Evolutionary conservation across 2,113 vertebrate genomes (phyloP).

Genomic region (Noturus placidus): DNA sequence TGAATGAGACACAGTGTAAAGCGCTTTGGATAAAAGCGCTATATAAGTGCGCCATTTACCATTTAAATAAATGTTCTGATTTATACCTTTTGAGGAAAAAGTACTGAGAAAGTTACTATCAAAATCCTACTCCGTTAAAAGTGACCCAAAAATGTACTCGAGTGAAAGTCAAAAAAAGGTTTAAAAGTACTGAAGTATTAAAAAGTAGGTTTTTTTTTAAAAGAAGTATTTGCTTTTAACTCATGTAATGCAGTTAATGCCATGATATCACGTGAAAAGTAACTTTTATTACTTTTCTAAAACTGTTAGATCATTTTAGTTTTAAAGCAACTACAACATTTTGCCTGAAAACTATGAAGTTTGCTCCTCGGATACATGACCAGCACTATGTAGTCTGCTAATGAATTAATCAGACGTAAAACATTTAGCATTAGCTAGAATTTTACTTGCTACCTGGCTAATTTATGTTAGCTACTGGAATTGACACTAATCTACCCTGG

Average conservation of each 20-base stretch:
- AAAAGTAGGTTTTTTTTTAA: no score
- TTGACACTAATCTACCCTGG: background rate
- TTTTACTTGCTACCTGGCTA: background rate
- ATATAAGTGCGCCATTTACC: no score
- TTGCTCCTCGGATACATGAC: background rate
- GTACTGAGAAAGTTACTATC: background rate
- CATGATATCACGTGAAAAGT: background rate
- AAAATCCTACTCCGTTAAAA: no score
- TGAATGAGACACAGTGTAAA: no score
- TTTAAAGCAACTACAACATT: background rate
- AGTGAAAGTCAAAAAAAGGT: no score
- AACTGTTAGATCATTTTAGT: background rate
- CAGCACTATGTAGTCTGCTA: background rate
- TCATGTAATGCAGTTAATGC: background rate
- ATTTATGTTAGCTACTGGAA: background rate
- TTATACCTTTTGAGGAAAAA: background rate
- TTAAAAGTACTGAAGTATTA: background rate
- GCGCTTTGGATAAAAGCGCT: no score
- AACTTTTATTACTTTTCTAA: background rate
- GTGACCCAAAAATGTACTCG: background rate
- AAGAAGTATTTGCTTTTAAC: background rate
- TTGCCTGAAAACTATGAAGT: background rate
- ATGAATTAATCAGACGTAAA: background rate
- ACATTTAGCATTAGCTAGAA: background rate
- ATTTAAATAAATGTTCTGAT: background rate